phyloP scores from a whole-genome alignment of 2,888 invertebrate species.

The Augochlorella aurata region DNA sequence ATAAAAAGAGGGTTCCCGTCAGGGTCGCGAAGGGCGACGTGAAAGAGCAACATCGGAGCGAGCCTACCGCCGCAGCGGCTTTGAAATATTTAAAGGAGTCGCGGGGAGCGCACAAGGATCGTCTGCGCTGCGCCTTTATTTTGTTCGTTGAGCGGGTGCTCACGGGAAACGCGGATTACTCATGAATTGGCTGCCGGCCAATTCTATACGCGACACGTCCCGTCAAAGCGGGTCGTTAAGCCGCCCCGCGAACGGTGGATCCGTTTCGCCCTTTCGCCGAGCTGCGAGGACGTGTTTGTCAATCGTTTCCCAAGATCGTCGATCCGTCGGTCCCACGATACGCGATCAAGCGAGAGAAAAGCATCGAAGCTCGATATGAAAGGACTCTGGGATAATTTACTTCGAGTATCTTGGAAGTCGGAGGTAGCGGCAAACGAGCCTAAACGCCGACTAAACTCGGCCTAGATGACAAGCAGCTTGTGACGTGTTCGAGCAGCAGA shows the following conservation, averaged over 20 bases:
- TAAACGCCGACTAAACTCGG: too few relatives aligned
- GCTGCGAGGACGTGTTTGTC: background rate
- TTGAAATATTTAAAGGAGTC: conserved; percentile 53
- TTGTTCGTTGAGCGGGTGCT: conserved; percentile 57
- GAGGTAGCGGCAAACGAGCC: too few relatives aligned
- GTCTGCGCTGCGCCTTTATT: conserved; percentile 56
- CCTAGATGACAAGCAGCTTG: background rate
- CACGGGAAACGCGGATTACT: conserved; percentile 74
- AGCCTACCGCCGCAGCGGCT: conserved; percentile 19
- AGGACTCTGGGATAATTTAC: too few relatives aligned
- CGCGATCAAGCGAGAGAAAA: too few relatives aligned
- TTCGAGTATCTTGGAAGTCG: too few relatives aligned
- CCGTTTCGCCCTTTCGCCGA: background rate
- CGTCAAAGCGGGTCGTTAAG: conserved; percentile 67
- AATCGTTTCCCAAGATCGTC: background rate
- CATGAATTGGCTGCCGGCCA: conserved; percentile 74
- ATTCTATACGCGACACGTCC: conserved; percentile 63
- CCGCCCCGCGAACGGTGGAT: conserved; percentile 48
- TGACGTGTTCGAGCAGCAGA: background rate
- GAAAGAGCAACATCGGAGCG: conserved; percentile 17
- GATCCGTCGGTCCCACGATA: background rate
- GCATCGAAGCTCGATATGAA: too few relatives aligned
- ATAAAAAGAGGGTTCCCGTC: background rate
- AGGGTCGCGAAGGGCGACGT: background rate
- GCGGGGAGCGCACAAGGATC: conserved; percentile 16